phyloP scores from a whole-genome alignment of 1,140 invertebrate species.

The Tyrophagus putrescentiae region DNA sequence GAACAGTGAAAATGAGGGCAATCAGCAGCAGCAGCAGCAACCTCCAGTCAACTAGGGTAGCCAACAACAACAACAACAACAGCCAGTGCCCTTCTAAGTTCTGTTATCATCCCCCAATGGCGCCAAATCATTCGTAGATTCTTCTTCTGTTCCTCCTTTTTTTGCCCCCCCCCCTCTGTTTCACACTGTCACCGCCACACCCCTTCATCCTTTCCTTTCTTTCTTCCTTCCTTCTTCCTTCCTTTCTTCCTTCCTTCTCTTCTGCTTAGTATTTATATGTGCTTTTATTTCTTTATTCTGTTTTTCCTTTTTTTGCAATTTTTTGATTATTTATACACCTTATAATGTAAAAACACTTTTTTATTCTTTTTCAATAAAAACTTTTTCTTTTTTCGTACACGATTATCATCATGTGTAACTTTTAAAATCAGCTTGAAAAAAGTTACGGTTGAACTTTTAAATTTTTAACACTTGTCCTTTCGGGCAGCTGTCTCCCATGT shows the following conservation, averaged over 20 bases:
- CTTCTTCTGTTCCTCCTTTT: background rate
- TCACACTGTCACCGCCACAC: background rate
- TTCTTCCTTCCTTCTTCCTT: background rate
- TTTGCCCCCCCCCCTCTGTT: background rate
- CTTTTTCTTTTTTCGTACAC: no score
- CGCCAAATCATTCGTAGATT: background rate
- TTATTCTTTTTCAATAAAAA: background rate
- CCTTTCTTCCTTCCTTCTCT: background rate
- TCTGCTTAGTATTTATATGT: background rate
- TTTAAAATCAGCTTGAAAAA: no score
- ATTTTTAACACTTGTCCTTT: no score
- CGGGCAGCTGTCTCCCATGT: no score
- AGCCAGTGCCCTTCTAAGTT: no score
- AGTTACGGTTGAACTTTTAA: no score
- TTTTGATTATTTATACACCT: background rate
- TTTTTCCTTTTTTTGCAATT: background rate
- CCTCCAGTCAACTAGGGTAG: constrained; percentile 12
- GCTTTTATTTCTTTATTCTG: background rate
- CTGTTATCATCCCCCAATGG: no score
- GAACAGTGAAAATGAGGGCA: constrained; percentile 8
- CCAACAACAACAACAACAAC: background rate
- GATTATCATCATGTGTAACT: no score
- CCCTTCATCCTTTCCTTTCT: background rate
- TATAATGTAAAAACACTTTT: background rate
- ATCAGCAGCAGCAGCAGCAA: no score